These are phyloP conservation scores for Saimiri boliviensis DNA, from an alignment of 2,113 vertebrate genomes.

Conservation along the genomic window DNA sequence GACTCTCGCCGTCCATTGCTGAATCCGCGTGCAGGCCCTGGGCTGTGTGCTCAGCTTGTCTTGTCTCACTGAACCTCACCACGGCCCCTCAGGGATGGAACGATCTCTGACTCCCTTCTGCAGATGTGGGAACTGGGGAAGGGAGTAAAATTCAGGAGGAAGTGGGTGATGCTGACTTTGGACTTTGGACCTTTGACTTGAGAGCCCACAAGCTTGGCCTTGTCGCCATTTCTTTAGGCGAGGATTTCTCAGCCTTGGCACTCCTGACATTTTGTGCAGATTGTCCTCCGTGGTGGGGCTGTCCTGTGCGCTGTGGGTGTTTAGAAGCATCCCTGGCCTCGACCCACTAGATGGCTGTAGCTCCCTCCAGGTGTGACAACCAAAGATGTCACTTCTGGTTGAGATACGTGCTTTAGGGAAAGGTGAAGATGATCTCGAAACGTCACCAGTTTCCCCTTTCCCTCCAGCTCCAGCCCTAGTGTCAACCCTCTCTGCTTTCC, in stretches of 20 bases:
- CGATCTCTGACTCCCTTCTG: rapidly evolving
- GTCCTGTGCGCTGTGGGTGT: rapidly evolving
- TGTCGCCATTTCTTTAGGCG: rapidly evolving
- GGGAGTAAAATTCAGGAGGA: background rate
- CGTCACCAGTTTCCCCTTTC: background rate
- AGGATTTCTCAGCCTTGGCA: rapidly evolving
- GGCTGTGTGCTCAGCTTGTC: background rate
- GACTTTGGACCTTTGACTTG: background rate
- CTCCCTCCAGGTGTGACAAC: background rate
- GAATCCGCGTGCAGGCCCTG: background rate
- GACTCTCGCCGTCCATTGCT: rapidly evolving
- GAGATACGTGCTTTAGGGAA: background rate
- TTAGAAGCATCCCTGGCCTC: background rate
- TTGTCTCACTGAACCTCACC: rapidly evolving
- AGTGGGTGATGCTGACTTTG: background rate
- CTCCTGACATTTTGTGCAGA: rapidly evolving
- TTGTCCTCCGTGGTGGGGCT: rapidly evolving
- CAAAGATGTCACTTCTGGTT: background rate
- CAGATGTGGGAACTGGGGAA: background rate
- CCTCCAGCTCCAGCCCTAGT: background rate
- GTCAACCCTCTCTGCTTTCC: rapidly evolving
- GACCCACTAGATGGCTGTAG: no score
- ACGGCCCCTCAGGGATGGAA: rapidly evolving
- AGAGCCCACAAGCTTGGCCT: background rate
- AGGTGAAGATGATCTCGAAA: background rate